phyloP scores from a whole-genome alignment of 2,113 vertebrate genomes.

The Morone chrysops region DNA sequence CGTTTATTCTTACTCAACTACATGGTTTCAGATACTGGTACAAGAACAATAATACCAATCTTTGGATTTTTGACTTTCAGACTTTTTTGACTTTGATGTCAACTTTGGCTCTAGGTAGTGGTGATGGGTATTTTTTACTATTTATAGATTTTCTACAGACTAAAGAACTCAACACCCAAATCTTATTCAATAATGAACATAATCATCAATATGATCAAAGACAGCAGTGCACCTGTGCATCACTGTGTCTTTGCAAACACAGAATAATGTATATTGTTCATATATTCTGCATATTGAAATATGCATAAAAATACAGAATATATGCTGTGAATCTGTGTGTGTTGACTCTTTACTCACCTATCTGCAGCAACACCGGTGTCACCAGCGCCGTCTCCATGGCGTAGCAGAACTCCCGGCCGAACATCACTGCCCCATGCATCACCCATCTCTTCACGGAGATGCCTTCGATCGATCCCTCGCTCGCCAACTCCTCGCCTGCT shows the following conservation, averaged over 20 bases:
- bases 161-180: background rate
- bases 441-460: constrained; percentile 94
- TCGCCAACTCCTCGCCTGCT: constrained; percentile 87
- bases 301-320: background rate
- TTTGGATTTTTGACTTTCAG: too few relatives aligned
- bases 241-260: background rate
- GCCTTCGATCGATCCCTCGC: constrained; percentile 92
- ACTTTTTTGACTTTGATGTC: too few relatives aligned
- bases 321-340: background rate
- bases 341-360: constrained; percentile 87
- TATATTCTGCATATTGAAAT: too few relatives aligned
- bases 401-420: constrained; percentile 98
- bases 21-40: background rate
- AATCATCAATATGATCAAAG: too few relatives aligned
- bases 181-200: too few relatives aligned
- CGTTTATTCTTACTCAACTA: background rate
- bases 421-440: constrained; percentile 98
- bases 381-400: constrained; percentile 99
- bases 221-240: too few relatives aligned
- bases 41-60: too few relatives aligned
- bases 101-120: background rate
- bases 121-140: background rate
- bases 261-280: too few relatives aligned
- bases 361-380: constrained; percentile 95
- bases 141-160: background rate